phyloP scores from a whole-genome alignment of 1,140 invertebrate species.

The Drosophila obscura region DNA sequence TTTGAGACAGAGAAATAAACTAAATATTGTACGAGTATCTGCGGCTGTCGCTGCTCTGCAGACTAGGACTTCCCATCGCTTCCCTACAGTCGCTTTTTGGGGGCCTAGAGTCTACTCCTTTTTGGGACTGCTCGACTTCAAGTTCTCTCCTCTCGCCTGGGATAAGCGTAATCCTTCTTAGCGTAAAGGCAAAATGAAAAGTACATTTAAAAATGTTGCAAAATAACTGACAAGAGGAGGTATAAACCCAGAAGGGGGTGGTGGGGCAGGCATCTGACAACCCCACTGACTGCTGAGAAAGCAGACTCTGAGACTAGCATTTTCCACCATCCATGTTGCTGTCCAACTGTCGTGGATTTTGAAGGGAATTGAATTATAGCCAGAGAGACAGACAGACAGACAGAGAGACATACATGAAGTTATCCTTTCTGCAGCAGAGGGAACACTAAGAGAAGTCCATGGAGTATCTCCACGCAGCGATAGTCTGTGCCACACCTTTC shows the following conservation, averaged over 20 bases:
- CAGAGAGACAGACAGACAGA: conserved; percentile 1
- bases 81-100: background rate
- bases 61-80: background rate
- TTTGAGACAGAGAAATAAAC: conserved; percentile 51
- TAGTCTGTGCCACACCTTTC: background rate
- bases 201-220: conserved; percentile 72
- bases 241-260: no score
- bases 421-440: conserved; percentile 8
- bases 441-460: background rate
- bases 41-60: conserved; percentile 32
- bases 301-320: conserved; percentile 10
- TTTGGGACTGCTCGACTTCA: conserved; percentile 26
- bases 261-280: no score
- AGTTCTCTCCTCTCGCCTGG: conserved; percentile 54
- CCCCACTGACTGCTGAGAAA: background rate
- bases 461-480: background rate
- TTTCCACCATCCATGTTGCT: conserved; percentile 36
- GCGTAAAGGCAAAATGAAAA: conserved; percentile 48
- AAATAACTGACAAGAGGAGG: conserved; percentile 72
- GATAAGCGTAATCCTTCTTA: conserved; percentile 79
- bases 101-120: background rate
- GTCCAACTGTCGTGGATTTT: conserved; percentile 67
- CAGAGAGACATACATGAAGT: conserved; percentile 42
- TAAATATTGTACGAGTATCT: conserved; percentile 47
- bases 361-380: conserved; percentile 72